Percentiles rank a stretch among this genome's conserved stretches.
phyloP scores from a whole-genome alignment of 1,140 invertebrate genomes.

The Harpegnathos saltator region DNA sequence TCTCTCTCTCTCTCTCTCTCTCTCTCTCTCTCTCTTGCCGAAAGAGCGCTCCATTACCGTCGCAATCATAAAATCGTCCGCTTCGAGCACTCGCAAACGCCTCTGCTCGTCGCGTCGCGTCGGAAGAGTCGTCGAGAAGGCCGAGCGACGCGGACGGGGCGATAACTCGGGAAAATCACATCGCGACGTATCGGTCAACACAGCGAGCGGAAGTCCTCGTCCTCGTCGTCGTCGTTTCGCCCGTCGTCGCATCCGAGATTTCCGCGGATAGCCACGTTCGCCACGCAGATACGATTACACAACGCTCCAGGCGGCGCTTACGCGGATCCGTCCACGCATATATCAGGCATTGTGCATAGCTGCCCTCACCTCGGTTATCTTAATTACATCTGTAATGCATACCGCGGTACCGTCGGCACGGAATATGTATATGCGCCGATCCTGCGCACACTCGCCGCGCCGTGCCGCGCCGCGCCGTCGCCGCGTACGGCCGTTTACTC shows the following conservation, averaged over 20 bases:
- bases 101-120: too few relatives aligned
- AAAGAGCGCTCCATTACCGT: neutral
- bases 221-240: too few relatives aligned
- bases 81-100: neutral
- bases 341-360: slow-evolving; percentile 84
- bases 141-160: too few relatives aligned
- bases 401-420: slow-evolving; percentile 77
- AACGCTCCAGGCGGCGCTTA: slow-evolving; percentile 66
- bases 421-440: slow-evolving; percentile 35
- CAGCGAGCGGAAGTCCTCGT: slow-evolving; percentile 45
- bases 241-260: slow-evolving; percentile 70
- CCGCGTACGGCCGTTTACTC: slow-evolving; percentile 62
- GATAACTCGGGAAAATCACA: slow-evolving; percentile 37
- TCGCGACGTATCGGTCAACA: slow-evolving; percentile 17
- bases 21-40: too few relatives aligned
- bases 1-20: too few relatives aligned
- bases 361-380: slow-evolving; percentile 85
- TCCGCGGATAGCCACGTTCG: slow-evolving; percentile 73
- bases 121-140: too few relatives aligned
- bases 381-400: slow-evolving; percentile 86
- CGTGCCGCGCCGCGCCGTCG: too few relatives aligned
- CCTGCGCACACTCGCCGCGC: slow-evolving; percentile 19
- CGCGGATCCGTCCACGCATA: slow-evolving; percentile 77
- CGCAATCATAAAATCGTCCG: slow-evolving; percentile 12
- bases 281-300: slow-evolving; percentile 70